Evolutionary conservation across 2,113 vertebrate species (phyloP).

Genomic region (Abramis brama): DNA sequence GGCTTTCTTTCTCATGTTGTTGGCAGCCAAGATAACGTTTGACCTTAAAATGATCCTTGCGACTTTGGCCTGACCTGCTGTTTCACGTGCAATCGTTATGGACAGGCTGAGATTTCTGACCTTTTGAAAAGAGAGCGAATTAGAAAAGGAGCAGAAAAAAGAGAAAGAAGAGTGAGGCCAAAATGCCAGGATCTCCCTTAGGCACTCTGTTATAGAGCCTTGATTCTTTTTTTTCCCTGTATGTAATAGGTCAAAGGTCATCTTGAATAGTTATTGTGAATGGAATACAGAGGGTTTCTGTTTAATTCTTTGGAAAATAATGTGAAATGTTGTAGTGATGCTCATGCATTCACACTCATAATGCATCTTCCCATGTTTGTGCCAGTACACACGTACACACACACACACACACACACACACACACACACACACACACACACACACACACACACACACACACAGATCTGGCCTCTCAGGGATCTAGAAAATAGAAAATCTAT

Average conservation of each 20-base stretch:
- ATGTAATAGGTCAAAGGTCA: neutral
- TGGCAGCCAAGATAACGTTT: slow-evolving; percentile 13
- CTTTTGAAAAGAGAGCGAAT: slow-evolving; percentile 24
- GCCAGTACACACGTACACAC: neutral
- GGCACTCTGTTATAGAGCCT: slow-evolving; percentile 13
- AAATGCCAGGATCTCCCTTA: slow-evolving; percentile 31
- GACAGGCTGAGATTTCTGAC: slow-evolving; percentile 26
- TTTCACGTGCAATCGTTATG: neutral
- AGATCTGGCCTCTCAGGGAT: neutral
- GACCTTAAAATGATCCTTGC: slow-evolving; percentile 3
- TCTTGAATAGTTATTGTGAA: neutral
- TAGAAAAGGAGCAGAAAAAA: neutral
- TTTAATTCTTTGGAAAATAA: slow-evolving; percentile 2
- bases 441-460: neutral
- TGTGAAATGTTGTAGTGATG: neutral
- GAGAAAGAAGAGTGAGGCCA: neutral
- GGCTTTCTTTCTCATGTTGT: slow-evolving; percentile 18
- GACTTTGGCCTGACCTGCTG: slow-evolving; percentile 2
- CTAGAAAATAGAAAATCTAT: neutral
- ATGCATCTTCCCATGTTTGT: neutral
- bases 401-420: neutral
- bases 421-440: neutral
- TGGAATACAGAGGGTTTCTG: neutral
- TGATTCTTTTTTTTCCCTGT: neutral
- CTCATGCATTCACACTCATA: neutral